Evolutionary conservation across 2,888 invertebrate genomes (phyloP).

Genomic region (Thysanoteuthis rhombus): DNA sequence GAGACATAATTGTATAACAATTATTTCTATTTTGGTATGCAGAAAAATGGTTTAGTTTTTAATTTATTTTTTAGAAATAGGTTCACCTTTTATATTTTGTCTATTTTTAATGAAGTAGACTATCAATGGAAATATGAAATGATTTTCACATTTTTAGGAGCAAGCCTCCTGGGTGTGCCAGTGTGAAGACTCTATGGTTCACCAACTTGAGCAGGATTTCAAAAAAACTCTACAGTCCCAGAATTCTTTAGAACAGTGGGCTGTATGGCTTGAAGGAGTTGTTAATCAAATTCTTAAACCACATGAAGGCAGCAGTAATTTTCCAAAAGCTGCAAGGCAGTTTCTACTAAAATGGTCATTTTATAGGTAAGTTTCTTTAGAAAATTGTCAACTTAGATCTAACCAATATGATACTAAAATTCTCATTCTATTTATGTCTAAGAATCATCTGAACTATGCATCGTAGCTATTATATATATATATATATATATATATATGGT

Average conservation of each 20-base stretch:
- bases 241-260: constrained; percentile 96
- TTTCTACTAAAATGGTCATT: constrained; percentile 99
- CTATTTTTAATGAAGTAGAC: background rate
- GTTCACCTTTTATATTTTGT: background rate
- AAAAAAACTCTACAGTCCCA: constrained; percentile 76
- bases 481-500: too few relatives aligned
- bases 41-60: background rate
- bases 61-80: background rate
- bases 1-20: background rate
- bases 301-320: constrained; percentile 76
- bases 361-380: constrained; percentile 77
- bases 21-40: background rate
- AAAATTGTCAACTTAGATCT: too few relatives aligned
- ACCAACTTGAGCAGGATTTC: constrained; percentile 90
- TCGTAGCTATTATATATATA: too few relatives aligned
- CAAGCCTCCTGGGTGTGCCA: constrained; percentile 98
- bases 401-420: too few relatives aligned
- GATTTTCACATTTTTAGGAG: constrained; percentile 61
- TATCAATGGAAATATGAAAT: background rate
- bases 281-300: constrained; percentile 89
- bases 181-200: constrained; percentile 86
- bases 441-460: too few relatives aligned
- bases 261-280: constrained; percentile 93
- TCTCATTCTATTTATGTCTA: too few relatives aligned
- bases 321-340: constrained; percentile 73